Evolutionary conservation across 2,888 invertebrate species (phyloP), one percentile per base, ranked within the genome.

Genomic region (Plusia festucae): DNA sequence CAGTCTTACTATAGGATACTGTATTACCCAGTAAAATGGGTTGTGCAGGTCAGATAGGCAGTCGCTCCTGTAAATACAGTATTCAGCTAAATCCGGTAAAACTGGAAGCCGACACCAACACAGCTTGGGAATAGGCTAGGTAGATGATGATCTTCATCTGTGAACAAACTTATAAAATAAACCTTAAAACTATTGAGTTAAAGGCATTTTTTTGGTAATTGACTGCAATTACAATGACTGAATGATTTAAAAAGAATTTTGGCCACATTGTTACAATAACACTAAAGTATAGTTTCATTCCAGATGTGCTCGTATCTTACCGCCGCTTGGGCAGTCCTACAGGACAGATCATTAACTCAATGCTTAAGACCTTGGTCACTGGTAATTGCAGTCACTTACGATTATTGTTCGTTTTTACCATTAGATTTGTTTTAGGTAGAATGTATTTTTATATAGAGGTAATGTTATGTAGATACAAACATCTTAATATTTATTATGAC

Each of bases 271-370:
- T 57, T 8, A 57, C 15, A 18, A 54, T 53, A 68, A 64, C 32
- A 76, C 79, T 85, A 85, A 87, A 85, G 60, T 76, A 53, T 68
- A 84, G 79, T 90, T 92, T 94, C 78, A 70, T 93, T 94, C 91
- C 94, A 94, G 94, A 94, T 92, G 85, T 91, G 88, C 89, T 94
- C 81, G 74, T 93, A 72, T 73, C 76, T 69, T 91, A 88, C 82
- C 88, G 87, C 78, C 87, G 88, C 69, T 71, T 82, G 81, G 81
- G 87, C 79, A 88, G 85, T 83, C 90, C 91, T 46, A 88, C 91
- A 67, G 87, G 89, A 79, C 91, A 91, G 79, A 87, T 93, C 56
- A 73, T 92, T 73, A 89, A 87, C 81, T 79, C 82, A 83, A 82
- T 93, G 80, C 78, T 93, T 83, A 91, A 86, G 81, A 81, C 75